Evolutionary conservation across 1,140 invertebrate species (phyloP), one percentile per base, ranked within the genome.

Genomic region (Brachionus sp.): DNA sequence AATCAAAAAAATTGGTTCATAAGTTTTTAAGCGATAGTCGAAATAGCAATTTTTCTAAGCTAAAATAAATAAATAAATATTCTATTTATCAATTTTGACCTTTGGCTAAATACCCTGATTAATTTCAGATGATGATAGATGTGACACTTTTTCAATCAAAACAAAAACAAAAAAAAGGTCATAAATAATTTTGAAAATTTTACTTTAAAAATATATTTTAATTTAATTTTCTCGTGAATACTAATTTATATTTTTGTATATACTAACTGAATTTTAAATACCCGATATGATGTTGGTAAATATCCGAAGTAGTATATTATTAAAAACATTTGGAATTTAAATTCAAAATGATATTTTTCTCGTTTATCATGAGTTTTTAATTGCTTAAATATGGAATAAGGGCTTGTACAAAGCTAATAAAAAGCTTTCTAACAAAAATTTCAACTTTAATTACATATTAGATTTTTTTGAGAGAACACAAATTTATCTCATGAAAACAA

Each of bases 51-150:
- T 10, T 39, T 37, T 70, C 66, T 6, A 70, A 39, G 19, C 35
- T 70, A 57, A 57, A 57, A 19, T 50, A 50, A 50, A 50, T 50
- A 50, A 68, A 68, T 68, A 68, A 68, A 68, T 70, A 39, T 70
- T 39, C 66, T 70, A 44, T 70, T 70, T 70, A 70, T 70, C 66
- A 70, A 70, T 70, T 39, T 9, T 70, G 66, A 70, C 66, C 66
- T 70, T 70, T 70, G 37, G 66, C 33, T 39, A 37, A 70, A 70
- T 70, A 70, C 33, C n/a, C 66, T 70, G 66, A 70, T 70, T 70
- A 35, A 70, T 37, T 70, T 70, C 66, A 70, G 66, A 70, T 70
- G 66, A 70, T 70, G 66, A 70, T 44, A 70, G 37, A 70, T 70
- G 66, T 70, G 66, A 70, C 66, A 70, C 66, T 39, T 70, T 57